These are phyloP conservation scores for Picus viridis DNA, from an alignment of 2,797 vertebrate species.

Conservation along the genomic window DNA sequence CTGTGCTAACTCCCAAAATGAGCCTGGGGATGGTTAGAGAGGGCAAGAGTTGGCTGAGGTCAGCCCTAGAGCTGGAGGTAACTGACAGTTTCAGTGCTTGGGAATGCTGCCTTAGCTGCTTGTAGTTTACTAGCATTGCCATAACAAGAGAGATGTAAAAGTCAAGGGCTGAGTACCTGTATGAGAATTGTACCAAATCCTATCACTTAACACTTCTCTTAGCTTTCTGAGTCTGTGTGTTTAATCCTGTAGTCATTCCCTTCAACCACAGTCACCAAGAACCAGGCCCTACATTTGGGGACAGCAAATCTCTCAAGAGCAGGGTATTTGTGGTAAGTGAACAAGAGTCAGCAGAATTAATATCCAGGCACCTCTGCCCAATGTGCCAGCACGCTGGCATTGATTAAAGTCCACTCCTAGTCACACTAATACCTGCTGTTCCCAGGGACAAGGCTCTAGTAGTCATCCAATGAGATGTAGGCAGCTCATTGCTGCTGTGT, in stretches of 20 bases:
- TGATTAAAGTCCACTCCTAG: background rate
- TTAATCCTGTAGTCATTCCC: background rate
- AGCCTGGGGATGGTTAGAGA: background rate
- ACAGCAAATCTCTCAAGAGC: background rate
- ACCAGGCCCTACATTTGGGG: background rate
- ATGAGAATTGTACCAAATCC: background rate
- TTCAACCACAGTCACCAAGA: background rate
- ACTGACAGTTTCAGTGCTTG: background rate
- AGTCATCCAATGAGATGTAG: fast-evolving
- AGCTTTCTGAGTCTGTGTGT: background rate
- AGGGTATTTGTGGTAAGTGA: background rate
- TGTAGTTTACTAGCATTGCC: background rate
- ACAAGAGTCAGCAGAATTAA: background rate
- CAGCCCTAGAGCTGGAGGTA: background rate
- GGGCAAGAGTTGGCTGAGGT: background rate
- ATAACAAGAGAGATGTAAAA: background rate
- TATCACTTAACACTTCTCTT: background rate
- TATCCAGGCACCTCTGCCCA: background rate
- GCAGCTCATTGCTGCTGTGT: background rate
- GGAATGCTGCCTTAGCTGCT: background rate
- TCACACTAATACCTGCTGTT: background rate
- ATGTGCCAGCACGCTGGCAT: background rate
- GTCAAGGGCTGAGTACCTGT: background rate
- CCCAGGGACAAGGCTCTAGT: background rate
- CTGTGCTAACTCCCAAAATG: background rate